Conservation (phyloP, 1,140 invertebrate genomes). For the Lepidurus arcticus region DNA sequence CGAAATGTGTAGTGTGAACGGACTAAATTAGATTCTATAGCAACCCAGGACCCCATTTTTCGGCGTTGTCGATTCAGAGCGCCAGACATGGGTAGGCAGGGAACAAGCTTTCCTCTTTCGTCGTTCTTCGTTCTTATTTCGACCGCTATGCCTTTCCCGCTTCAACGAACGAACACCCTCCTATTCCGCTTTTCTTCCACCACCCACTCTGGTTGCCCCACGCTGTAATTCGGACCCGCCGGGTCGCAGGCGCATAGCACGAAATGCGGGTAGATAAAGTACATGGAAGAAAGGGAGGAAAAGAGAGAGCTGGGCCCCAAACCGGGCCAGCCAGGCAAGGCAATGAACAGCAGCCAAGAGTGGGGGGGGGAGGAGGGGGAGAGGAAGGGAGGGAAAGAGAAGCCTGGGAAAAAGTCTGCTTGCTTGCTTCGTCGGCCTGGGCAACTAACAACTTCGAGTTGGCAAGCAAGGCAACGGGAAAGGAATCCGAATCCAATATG, state of each 20-base stretch:
- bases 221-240: constrained; percentile 17
- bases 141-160: constrained; percentile 20
- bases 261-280: constrained; percentile 19
- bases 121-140: constrained; percentile 17
- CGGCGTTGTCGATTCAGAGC: constrained; percentile 2
- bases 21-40: constrained; percentile 10
- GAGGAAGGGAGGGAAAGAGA: background rate
- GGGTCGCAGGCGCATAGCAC: constrained; percentile 16
- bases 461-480: constrained; percentile 8
- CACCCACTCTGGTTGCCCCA: background rate
- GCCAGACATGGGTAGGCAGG: constrained; percentile 12
- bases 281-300: background rate
- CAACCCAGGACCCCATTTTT: background rate
- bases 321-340: constrained; percentile 16
- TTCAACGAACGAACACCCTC: constrained; percentile 14
- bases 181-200: constrained; percentile 8
- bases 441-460: constrained; percentile 21
- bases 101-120: constrained; percentile 9
- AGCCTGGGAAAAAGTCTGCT: constrained; percentile 19
- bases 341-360: background rate
- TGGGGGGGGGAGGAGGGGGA: background rate
- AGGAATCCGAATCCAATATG: constrained; percentile 18
- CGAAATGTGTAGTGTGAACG: background rate
- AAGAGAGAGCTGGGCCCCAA: constrained; percentile 20
- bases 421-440: constrained; percentile 7